Base-by-base conservation (phyloP, 1,140 invertebrate genomes). In the Metaphire vulgaris region DNA sequence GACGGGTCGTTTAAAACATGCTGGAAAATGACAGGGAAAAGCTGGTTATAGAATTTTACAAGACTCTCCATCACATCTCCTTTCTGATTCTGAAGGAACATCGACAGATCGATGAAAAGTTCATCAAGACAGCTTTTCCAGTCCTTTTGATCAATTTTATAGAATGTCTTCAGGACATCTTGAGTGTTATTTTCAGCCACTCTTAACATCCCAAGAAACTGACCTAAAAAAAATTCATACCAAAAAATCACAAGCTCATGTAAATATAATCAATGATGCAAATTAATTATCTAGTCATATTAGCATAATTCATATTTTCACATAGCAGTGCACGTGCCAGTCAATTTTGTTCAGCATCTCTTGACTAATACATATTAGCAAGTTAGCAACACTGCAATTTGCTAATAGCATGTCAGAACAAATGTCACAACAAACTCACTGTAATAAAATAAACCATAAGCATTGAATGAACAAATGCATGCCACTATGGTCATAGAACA, bases 1-100 rank as follows among this genome's bases (percentile, higher is more conserved):
- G 78, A 78, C 76, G 72, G 88, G 85, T 80, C 79, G 74, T 83
- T 81, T 6, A 92, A 87, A 0, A 88, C 88, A 78, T 91, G 90
- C 81, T 93, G 91, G 82, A 93, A 95, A 26, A 93, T 92, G 26
- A 93, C 87, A 0, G 92, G 92, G 83, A 95, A 95, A 0, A 96
- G 86, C 26, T 90, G 88, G n/a, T 89, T 88, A 86, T 95, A 96
- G 87, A 95, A 95, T 29, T 88, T 88, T 33, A 88, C 86, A 1
- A 94, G 90, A 6, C 90, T 89, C 21, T 88, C 86, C 80, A 90
- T 88, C 2, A 90, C 81, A 64, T 88, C 87, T 15, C 86, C 81
- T 29, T 86, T 81, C 29, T 86, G 81, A 31, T 79, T 80, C 65
- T 80, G 85, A 72, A 92, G 86, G 81, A 89, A 92, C 76, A 89